These are phyloP conservation scores for Drosophila diplacantha DNA, from an alignment of 2,888 invertebrate genomes.

Conservation along the genomic window DNA sequence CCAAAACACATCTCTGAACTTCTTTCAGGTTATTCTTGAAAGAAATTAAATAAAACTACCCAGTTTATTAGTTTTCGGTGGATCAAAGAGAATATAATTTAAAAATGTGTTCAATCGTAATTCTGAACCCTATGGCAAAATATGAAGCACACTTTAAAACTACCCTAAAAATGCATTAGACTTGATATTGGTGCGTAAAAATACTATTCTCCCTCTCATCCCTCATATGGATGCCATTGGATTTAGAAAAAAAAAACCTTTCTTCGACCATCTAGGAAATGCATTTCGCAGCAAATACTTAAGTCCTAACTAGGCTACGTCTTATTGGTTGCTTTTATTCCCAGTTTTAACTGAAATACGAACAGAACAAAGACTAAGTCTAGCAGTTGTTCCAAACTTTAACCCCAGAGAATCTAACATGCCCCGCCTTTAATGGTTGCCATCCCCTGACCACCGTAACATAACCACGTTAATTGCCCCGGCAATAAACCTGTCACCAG, in stretches of 20 bases:
- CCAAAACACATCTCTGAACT: background rate
- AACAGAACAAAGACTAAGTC: constrained; percentile 1
- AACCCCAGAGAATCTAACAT: background rate
- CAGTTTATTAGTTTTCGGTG: background rate
- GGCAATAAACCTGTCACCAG: constrained; percentile 41
- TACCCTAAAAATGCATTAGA: background rate
- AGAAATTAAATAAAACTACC: background rate
- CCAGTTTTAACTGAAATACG: background rate
- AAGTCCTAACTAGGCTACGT: background rate
- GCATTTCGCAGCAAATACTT: background rate
- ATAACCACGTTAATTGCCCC: constrained; percentile 23
- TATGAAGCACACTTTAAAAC: background rate
- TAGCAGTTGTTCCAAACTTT: background rate
- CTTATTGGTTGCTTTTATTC: background rate
- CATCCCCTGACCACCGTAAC: constrained; percentile 3
- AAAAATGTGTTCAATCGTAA: too few relatives aligned
- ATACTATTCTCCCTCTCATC: background rate
- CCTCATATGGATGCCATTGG: background rate
- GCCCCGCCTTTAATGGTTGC: background rate
- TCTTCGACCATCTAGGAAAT: background rate
- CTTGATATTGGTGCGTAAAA: background rate
- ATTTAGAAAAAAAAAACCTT: background rate
- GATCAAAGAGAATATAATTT: too few relatives aligned
- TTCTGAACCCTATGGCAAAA: background rate
- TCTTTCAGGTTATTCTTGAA: background rate